Evolutionary conservation across 1,140 invertebrate genomes (phyloP), one percentile per base, ranked within the genome.

Genomic region (Cyclargus thomasi): DNA sequence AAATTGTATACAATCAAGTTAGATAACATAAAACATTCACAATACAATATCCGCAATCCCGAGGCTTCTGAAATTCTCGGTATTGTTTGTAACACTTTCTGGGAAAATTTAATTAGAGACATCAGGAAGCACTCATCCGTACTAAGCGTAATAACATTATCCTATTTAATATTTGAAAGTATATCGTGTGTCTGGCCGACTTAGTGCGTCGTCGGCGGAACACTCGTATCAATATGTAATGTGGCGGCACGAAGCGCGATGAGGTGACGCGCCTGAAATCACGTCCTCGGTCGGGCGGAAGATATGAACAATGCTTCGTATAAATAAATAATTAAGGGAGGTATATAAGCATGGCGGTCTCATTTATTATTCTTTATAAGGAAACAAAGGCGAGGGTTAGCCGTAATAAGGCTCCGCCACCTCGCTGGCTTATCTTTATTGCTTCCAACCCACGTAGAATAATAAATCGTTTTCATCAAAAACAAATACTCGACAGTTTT

Each of bases 361-460:
- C 88, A 90, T 90, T 90, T 90, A 90, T 90, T 88, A 90, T 90
- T 90, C 88, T 90, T 90, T 90, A 90, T 90, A 90, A 90, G 88
- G 86, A 90, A 90, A 90, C 88, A 90, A 88, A 88, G 82, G 88
- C 88, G 86, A 88, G 88, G 88, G 88, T 90, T 90, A 90, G 88
- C 83, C 86, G 88, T 90, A 90, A 90, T 90, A 90, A 90, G 88
- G 88, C 88, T 82, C 82, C 85, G 84, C 85, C 88, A 90, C 88
- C 88, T 90, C 86, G 85, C 86, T 80, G 86, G 88, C 86, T 90
- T 90, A 90, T 90, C 88, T 88, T 90, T 90, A 90, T 90, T 90
- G 88, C 88, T 84, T 88, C 86, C 86, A 90, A 88, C 88, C 86
- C 88, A 89, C 86, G 88, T 90, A 90, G 88, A 90, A 90, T 90